A percentile compares a stretch with the other conserved stretches of the same genome.
Evolutionary conservation across 2,888 invertebrate genomes (phyloP).

Genomic region (Geophilus truncorum): DNA sequence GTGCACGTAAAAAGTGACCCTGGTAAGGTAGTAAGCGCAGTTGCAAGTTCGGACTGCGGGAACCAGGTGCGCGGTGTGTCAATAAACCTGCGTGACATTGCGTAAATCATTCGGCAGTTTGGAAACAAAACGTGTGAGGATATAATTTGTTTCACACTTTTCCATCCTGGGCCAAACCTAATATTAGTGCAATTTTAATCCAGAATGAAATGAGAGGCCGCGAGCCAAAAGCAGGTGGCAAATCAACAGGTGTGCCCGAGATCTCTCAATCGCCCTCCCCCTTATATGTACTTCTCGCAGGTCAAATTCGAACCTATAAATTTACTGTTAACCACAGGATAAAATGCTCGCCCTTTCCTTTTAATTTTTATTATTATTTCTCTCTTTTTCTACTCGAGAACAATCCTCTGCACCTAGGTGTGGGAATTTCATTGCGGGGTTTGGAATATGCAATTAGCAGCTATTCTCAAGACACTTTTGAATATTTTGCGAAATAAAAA

Average conservation of each 20-base stretch:
- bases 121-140: neutral
- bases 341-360: neutral
- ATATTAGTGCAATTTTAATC: conserved; percentile 6
- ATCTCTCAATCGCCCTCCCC: conserved; percentile 3
- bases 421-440: neutral
- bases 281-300: neutral
- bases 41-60: neutral
- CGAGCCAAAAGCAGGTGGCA: neutral
- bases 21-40: neutral
- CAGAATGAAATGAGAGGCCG: conserved; percentile 6
- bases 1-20: neutral
- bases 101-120: conserved; percentile 2
- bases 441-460: neutral
- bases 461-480: neutral
- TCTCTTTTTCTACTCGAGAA: neutral
- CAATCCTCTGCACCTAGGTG: neutral
- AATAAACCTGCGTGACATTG: conserved; percentile 16
- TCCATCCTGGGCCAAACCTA: neutral
- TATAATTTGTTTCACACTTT: conserved; percentile 25
- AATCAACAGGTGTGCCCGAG: conserved; percentile 23
- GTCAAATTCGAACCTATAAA: conserved; percentile 1
- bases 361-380: neutral
- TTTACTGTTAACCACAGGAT: conserved; percentile 17
- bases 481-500: neutral
- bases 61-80: neutral